phyloP scores from a whole-genome alignment of 2,888 invertebrate species.

The Xestobium rufovillosum region DNA sequence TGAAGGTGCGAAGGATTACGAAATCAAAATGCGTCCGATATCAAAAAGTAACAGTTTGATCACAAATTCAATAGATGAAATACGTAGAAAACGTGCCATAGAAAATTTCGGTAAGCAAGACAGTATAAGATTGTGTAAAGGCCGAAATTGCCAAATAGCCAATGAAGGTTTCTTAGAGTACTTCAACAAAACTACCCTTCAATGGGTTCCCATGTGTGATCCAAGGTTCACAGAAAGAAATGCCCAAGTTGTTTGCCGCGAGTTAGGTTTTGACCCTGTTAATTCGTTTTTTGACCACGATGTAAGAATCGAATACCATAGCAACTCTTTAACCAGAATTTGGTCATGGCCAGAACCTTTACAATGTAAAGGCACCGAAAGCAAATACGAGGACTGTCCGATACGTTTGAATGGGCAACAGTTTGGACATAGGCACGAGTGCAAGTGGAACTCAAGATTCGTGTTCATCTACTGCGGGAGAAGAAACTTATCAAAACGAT shows the following conservation, averaged over 20 bases:
- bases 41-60: conserved; percentile 36
- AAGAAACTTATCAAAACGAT: conserved; percentile 54
- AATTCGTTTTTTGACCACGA: conserved; percentile 85
- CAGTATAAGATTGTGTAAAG: conserved; percentile 72
- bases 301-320: conserved; percentile 79
- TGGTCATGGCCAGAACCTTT: conserved; percentile 95
- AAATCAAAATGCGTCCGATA: conserved; percentile 70
- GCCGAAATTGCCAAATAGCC: conserved; percentile 56
- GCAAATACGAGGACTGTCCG: conserved; percentile 72
- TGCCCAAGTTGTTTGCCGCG: conserved; percentile 92
- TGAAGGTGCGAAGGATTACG: conserved; percentile 64
- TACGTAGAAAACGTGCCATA: conserved; percentile 46
- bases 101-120: conserved; percentile 51
- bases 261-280: conserved; percentile 81
- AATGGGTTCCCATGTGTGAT: conserved; percentile 97
- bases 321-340: conserved; percentile 76
- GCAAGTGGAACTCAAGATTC: conserved; percentile 83
- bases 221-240: conserved; percentile 91
- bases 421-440: conserved; percentile 76
- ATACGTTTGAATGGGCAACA: conserved; percentile 85
- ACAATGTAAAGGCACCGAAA: conserved; percentile 72
- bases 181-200: conserved; percentile 89
- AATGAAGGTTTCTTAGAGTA: conserved; percentile 89
- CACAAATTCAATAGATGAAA: too few species aligned
- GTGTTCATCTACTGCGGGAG: conserved; percentile 90